Percentiles rank a stretch among this genome's conserved stretches.
Conservation (phyloP, 2,113 vertebrate genomes). For the Aspidoscelis tigris region DNA sequence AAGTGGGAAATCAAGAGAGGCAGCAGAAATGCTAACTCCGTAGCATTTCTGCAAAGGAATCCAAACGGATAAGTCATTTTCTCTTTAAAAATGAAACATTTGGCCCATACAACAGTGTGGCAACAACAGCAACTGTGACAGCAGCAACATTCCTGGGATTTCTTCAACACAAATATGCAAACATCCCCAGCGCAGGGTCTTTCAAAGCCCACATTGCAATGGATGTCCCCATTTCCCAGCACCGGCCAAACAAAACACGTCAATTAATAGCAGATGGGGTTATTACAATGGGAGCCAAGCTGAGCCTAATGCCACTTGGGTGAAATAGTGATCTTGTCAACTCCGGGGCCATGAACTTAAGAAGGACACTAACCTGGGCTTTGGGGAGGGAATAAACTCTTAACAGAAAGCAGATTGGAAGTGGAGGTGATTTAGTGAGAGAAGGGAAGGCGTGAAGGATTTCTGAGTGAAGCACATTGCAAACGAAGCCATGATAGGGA, state of each 20-base stretch:
- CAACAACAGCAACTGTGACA: not conserved
- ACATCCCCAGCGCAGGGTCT: constrained; percentile 29
- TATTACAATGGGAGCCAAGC: constrained; percentile 31
- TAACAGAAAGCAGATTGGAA: constrained; percentile 72
- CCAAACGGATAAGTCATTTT: not conserved
- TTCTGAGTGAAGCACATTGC: not conserved
- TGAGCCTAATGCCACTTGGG: constrained; percentile 35
- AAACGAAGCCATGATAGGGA: not conserved
- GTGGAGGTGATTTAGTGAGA: not conserved
- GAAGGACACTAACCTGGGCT: constrained; percentile 46
- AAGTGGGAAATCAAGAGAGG: too few relatives aligned
- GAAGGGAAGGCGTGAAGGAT: not conserved
- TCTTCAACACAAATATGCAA: not conserved
- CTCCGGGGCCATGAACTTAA: constrained; percentile 44
- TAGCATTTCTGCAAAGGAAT: not conserved
- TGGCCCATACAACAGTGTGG: not conserved
- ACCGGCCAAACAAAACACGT: constrained; percentile 54
- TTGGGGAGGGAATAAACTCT: constrained; percentile 36
- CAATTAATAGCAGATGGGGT: constrained; percentile 70
- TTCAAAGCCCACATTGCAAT: constrained; percentile 50
- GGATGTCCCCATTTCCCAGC: constrained; percentile 49
- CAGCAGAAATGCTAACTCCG: not conserved
- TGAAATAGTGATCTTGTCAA: constrained; percentile 59
- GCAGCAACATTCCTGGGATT: not conserved
- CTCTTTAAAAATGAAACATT: not conserved